Percentiles rank a stretch among this genome's conserved stretches.
Conservation (phyloP, 2,888 invertebrate genomes). For the Eubasilissa splendida region DNA sequence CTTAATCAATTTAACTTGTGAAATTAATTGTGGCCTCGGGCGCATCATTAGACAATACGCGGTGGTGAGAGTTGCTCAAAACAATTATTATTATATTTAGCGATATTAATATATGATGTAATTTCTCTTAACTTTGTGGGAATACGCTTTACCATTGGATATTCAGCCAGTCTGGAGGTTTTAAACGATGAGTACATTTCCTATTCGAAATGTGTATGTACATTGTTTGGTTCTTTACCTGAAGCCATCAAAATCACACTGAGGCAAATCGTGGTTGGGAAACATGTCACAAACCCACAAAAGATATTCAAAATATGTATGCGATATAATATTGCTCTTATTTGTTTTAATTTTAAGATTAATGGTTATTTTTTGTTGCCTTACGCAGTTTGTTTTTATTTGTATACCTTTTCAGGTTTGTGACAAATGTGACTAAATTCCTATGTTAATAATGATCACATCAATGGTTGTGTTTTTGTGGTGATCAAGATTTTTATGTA, state of each 20-base stretch:
- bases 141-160: conserved; percentile 11
- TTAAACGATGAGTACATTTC: not conserved
- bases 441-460: not conserved
- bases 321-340: not conserved
- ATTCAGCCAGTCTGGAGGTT: not conserved
- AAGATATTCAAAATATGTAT: conserved; percentile 13
- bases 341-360: conserved; percentile 20
- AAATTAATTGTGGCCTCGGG: conserved; percentile 8
- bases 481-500: not conserved
- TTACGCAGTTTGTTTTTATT: conserved; percentile 12
- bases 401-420: conserved; percentile 11
- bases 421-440: not conserved
- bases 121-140: conserved; percentile 2
- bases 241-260: too few species aligned
- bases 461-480: conserved; percentile 4
- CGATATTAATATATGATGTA: conserved; percentile 22
- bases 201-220: not conserved
- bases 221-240: not conserved
- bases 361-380: conserved; percentile 7
- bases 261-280: conserved; percentile 6
- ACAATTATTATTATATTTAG: conserved; percentile 45
- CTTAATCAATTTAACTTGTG: not conserved
- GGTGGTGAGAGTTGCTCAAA: conserved; percentile 45
- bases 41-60: conserved; percentile 41
- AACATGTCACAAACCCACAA: not conserved